Evolutionary conservation across 2,113 vertebrate species (phyloP).

Genomic region (Noturus placidus): DNA sequence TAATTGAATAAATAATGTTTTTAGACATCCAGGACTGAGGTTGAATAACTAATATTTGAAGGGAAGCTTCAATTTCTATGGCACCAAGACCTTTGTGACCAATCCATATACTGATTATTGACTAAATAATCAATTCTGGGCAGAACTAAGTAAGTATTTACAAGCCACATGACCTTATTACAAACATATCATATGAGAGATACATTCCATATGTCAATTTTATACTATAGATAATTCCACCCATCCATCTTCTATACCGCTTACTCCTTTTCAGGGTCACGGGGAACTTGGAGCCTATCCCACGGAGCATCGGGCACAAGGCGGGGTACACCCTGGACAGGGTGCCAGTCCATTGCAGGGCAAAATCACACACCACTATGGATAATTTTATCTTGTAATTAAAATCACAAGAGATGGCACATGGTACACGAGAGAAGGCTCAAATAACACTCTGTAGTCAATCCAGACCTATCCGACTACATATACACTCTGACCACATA

Average conservation of each 20-base stretch:
- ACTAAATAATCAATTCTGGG: conserved; percentile 7
- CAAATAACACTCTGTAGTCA: too few species aligned
- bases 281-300: too few species aligned
- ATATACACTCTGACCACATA: neutral
- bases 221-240: neutral
- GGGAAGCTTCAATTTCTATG: neutral
- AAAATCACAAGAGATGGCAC: neutral
- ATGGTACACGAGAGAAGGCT: neutral
- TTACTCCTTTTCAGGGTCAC: too few species aligned
- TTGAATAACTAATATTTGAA: conserved; percentile 17
- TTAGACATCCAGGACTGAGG: conserved; percentile 13
- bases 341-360: too few species aligned
- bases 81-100: neutral
- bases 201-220: neutral
- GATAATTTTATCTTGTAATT: neutral
- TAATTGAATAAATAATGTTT: conserved; percentile 41
- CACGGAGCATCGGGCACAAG: too few species aligned
- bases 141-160: neutral
- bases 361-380: too few species aligned
- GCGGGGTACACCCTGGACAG: too few species aligned
- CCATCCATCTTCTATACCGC: too few species aligned
- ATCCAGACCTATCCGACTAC: too few species aligned
- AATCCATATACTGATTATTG: neutral
- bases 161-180: neutral
- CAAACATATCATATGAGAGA: neutral